Conservation (phyloP, 30 jellyfish, hydroid and myxozoan genomes). For the Euphysa ruthae region DNA sequence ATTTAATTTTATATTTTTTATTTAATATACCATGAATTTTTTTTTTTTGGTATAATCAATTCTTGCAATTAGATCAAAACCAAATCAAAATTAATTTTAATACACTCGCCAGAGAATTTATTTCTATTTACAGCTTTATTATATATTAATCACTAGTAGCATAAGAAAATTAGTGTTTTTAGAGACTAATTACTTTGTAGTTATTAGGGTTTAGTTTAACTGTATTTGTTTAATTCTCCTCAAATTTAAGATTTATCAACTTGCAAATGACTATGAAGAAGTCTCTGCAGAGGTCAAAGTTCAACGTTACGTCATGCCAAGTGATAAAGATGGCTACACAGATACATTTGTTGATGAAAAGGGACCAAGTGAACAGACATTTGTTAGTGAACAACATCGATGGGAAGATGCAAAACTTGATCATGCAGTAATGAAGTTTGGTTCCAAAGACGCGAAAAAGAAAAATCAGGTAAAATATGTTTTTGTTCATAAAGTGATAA, state of each 20-base stretch:
- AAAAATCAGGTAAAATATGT: conserved; percentile 40
- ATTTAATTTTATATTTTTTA: no score
- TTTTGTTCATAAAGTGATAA: no score
- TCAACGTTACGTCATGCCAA: conserved; percentile 90
- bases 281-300: conserved; percentile 65
- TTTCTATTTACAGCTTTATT: no score
- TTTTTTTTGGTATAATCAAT: no score
- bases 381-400: conserved; percentile 81
- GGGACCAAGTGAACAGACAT: conserved; percentile 53
- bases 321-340: conserved; percentile 69
- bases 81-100: no score
- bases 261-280: conserved; percentile 79
- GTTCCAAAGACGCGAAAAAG: conserved; percentile 81
- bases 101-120: no score
- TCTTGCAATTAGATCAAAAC: no score
- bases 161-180: no score
- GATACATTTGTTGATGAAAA: conserved; percentile 84
- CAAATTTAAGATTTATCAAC: conserved; percentile 35
- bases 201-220: neutral
- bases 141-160: no score
- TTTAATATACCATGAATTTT: no score
- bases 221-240: neutral
- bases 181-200: no score
- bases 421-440: conserved; percentile 92
- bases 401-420: conserved; percentile 97